Percentiles rank a stretch among this genome's conserved stretches.
phyloP scores from a whole-genome alignment of 2,113 vertebrate genomes.

The Suncus etruscus region DNA sequence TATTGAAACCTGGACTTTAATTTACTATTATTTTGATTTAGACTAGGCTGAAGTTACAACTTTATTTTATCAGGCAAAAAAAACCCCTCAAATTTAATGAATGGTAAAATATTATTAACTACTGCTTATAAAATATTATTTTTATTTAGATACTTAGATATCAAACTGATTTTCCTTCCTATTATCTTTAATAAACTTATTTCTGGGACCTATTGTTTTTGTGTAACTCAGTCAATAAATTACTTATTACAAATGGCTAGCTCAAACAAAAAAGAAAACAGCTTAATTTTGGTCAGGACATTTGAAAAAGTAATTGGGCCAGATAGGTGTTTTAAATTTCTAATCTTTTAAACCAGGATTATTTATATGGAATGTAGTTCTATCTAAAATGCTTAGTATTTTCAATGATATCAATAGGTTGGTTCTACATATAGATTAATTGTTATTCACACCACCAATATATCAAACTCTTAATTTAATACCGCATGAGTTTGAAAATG shows the following conservation, averaged over 20 bases:
- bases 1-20: neutral
- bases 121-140: constrained; percentile 48
- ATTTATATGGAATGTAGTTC: constrained; percentile 41
- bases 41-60: neutral
- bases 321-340: constrained; percentile 48
- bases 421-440: constrained; percentile 43
- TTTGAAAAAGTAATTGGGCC: constrained; percentile 54
- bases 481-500: neutral
- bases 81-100: constrained; percentile 35
- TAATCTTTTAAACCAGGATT: constrained; percentile 54
- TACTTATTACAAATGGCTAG: constrained; percentile 69
- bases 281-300: constrained; percentile 49
- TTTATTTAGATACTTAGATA: constrained; percentile 55
- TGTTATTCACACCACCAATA: constrained; percentile 33
- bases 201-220: constrained; percentile 23
- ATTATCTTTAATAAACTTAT: constrained; percentile 63
- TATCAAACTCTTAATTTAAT: constrained; percentile 46
- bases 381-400: constrained; percentile 5
- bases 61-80: constrained; percentile 51
- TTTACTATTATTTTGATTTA: constrained; percentile 11
- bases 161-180: constrained; percentile 48
- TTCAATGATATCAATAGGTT: neutral
- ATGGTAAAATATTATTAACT: neutral
- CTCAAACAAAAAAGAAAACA: constrained; percentile 61
- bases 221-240: constrained; percentile 69